Evolutionary conservation across 2,888 invertebrate genomes (phyloP).

Genomic region (Abscondita cerata): DNA sequence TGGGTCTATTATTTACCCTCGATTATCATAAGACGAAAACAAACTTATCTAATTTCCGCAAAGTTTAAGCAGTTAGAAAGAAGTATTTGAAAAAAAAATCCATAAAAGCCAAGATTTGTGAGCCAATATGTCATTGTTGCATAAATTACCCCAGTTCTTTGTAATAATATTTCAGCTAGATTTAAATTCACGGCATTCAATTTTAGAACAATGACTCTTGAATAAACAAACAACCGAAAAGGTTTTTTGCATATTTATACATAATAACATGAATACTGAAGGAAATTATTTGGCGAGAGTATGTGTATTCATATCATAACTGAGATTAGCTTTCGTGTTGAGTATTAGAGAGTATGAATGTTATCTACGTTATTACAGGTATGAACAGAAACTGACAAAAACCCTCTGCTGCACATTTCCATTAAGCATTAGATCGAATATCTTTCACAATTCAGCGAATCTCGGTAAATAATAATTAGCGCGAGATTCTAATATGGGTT

Average conservation of each 20-base stretch:
- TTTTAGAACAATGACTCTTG: not conserved
- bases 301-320: conserved; percentile 20
- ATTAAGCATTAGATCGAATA: conserved; percentile 27
- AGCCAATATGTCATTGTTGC: too few relatives aligned
- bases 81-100: too few relatives aligned
- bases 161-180: not conserved
- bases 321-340: conserved; percentile 40
- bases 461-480: conserved; percentile 45
- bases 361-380: conserved; percentile 41
- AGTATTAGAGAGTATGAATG: conserved; percentile 39
- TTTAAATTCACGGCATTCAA: conserved; percentile 1
- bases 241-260: conserved; percentile 7
- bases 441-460: conserved; percentile 35
- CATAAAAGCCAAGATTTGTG: too few relatives aligned
- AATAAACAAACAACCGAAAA: conserved; percentile 1
- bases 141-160: not conserved
- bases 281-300: conserved; percentile 16
- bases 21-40: too few relatives aligned
- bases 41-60: too few relatives aligned
- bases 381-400: conserved; percentile 23
- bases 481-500: conserved; percentile 38
- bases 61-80: too few relatives aligned
- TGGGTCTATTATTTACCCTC: too few relatives aligned
- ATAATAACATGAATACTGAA: not conserved
- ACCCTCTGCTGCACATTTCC: conserved; percentile 20